Evolutionary conservation across 1,140 invertebrate species (phyloP), one percentile per base, ranked within the genome.

Genomic region (Brachionus plicatilis): DNA sequence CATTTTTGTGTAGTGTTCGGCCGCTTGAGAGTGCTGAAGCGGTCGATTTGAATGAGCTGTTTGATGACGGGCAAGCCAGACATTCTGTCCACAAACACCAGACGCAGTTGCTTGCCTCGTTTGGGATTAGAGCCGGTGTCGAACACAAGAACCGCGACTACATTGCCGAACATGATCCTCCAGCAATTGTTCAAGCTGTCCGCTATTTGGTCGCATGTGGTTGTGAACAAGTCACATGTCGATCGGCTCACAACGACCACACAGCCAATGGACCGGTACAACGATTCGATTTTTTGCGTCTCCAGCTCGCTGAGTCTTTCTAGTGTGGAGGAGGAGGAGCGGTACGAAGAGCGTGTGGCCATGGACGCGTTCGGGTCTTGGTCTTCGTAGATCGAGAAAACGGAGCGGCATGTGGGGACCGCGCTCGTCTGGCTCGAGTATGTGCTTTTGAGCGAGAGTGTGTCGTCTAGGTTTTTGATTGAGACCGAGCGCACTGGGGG

Each of bases 361-460:
- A 41, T 43, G 14, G 68, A 72, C 37, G 7, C 41, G 17, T 20
- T 43, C 27, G 47, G 43, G 24, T 76, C 72, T 1, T 76, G 43
- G 29, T 76, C 72, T 76, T 76, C 72, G 20, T 76, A 76, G 1
- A 76, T 76, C 3, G 72, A 76, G 27, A 76, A 76, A 50, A 76
- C 72, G 12, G 72, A 76, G 24, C 72, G 72, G 12, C 43, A 33
- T 11, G 41, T 4, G 8, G 14, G 41, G 8, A 76, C 72, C 4
- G 43, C 72, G 12, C 6, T 45, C 14, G 41, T 11, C 8, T 76
- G 24, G 11, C n/a, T 50, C 11, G 72, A 76, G n/a, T 24, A 76
- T 1, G 33, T 45, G 27, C 72, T 76, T 50, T 76, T 76, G 1
- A 76, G 47, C 33, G 72, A 76, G 9, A 76, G 11, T 27, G 72